Evolutionary conservation across 1,140 invertebrate genomes (phyloP).

Genomic region (Ephestia elutella): DNA sequence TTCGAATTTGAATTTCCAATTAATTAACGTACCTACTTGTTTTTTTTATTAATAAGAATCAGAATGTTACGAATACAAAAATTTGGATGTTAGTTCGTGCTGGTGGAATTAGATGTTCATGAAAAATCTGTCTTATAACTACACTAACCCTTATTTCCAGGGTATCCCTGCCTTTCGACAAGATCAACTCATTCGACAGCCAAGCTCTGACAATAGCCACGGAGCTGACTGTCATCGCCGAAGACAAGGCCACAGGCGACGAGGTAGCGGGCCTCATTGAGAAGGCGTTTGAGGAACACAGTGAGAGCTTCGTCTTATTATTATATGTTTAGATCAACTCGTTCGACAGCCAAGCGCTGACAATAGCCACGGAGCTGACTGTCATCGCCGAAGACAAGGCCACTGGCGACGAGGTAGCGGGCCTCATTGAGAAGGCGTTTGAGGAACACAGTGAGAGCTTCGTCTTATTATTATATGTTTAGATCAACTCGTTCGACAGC

Average conservation of each 20-base stretch:
- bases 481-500: conserved; percentile 51
- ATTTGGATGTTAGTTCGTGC: too few relatives aligned
- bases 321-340: conserved; percentile 46
- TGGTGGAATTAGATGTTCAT: too few relatives aligned
- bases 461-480: too few relatives aligned
- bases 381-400: conserved; percentile 52
- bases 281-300: conserved; percentile 36
- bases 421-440: conserved; percentile 40
- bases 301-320: conserved; percentile 19
- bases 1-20: too few relatives aligned
- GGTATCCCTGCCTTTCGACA: conserved; percentile 57
- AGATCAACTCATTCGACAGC: conserved; percentile 51
- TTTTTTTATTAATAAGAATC: too few relatives aligned
- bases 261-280: conserved; percentile 35
- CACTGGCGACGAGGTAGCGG: conserved; percentile 34
- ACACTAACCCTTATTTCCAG: conserved; percentile 50
- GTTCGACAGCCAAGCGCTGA: conserved; percentile 41
- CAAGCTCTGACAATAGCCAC: conserved; percentile 38
- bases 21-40: too few relatives aligned
- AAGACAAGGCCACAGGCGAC: conserved; percentile 42
- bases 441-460: conserved; percentile 30
- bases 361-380: conserved; percentile 44
- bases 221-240: conserved; percentile 51
- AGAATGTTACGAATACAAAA: too few relatives aligned
- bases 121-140: too few relatives aligned